A percentile compares a stretch with the other conserved stretches of the same genome.
phyloP scores from a whole-genome alignment of 1,140 invertebrate species.

The Andricus grossulariae region DNA sequence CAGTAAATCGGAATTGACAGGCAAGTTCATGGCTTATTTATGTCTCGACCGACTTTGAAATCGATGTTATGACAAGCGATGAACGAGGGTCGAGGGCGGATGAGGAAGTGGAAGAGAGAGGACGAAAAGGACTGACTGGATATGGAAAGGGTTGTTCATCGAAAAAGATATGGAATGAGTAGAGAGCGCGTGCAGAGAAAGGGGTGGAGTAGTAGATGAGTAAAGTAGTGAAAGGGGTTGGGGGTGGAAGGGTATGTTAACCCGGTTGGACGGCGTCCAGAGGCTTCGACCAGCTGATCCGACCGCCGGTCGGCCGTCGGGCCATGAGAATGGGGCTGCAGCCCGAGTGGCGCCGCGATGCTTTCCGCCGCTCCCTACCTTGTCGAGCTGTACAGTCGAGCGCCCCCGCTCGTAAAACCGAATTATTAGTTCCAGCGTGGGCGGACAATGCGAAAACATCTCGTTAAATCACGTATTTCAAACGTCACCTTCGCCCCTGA shows the following conservation, averaged over 20 bases:
- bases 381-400: conserved; percentile 46
- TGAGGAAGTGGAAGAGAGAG: not conserved
- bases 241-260: conserved; percentile 62
- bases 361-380: conserved; percentile 50
- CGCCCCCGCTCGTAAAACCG: conserved; percentile 68
- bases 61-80: conserved; percentile 34
- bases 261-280: conserved; percentile 74
- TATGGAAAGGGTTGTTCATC: conserved; percentile 39
- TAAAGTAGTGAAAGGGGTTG: conserved; percentile 38
- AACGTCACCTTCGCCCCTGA: conserved; percentile 12
- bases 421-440: conserved; percentile 68
- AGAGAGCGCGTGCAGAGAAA: conserved; percentile 27
- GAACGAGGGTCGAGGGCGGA: not conserved
- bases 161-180: conserved; percentile 2
- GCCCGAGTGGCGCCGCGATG: conserved; percentile 69
- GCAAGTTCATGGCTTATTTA: conserved; percentile 14
- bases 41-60: conserved; percentile 21
- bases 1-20: not conserved
- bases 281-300: conserved; percentile 68
- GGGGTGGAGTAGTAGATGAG: conserved; percentile 31
- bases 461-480: conserved; percentile 63
- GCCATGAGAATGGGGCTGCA: conserved; percentile 61
- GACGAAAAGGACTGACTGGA: conserved; percentile 25
- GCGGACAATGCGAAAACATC: conserved; percentile 67
- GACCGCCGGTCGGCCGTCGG: conserved; percentile 42